Conservation (phyloP, 1,140 invertebrate species). For the Drosophila athabasca region DNA sequence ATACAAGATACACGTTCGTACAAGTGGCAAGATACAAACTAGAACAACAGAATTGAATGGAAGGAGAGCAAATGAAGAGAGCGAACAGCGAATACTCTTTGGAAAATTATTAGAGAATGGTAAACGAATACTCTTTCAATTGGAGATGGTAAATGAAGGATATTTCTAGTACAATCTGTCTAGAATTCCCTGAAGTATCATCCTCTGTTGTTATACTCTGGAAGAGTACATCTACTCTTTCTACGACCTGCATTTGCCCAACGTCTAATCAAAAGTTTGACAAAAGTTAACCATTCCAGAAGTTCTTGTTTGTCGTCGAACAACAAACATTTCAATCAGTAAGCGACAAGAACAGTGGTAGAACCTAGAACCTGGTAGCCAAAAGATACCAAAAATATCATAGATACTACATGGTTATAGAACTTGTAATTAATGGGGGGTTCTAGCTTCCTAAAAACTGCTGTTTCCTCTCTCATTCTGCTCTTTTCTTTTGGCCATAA, state of each 20-base stretch:
- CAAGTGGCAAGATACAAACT: constrained; percentile 79
- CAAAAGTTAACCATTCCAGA: constrained; percentile 43
- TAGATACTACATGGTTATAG: constrained; percentile 19
- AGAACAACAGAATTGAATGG: constrained; percentile 49
- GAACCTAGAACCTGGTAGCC: background rate
- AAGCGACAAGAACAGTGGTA: constrained; percentile 42
- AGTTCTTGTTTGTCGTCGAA: constrained; percentile 30
- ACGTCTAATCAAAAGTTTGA: background rate
- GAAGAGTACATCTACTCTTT: no score
- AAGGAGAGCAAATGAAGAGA: background rate
- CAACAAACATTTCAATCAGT: constrained; percentile 43
- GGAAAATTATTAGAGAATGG: background rate
- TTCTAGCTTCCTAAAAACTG: constrained; percentile 21
- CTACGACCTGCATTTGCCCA: no score
- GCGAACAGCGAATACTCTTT: constrained; percentile 23
- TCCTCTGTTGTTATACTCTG: no score
- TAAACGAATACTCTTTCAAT: no score
- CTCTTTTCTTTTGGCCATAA: constrained; percentile 11
- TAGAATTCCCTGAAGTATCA: no score
- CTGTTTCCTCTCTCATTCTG: background rate
- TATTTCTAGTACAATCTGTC: no score
- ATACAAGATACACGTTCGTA: constrained; percentile 13
- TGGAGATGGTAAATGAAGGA: no score
- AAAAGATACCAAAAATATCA: constrained; percentile 5
- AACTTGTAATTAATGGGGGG: constrained; percentile 29